A percentile compares a stretch with the other conserved stretches of the same genome.
Evolutionary conservation across 2,113 vertebrate species (phyloP).

Genomic region (Natator depressus): DNA sequence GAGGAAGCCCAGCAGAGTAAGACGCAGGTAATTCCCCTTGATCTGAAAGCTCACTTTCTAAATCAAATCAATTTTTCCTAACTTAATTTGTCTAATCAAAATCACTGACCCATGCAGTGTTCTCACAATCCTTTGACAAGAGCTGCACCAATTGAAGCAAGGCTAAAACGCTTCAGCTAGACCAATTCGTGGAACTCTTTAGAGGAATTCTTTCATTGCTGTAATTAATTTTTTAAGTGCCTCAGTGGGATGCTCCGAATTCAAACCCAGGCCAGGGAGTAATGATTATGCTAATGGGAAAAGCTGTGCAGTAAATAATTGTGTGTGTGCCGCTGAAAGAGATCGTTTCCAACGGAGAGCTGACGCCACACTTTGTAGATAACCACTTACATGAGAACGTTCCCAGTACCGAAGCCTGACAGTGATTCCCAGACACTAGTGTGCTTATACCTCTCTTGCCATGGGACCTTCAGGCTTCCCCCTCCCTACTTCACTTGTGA

Average conservation of each 20-base stretch:
- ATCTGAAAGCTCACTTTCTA: conserved; percentile 52
- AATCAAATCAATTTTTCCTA: conserved; percentile 71
- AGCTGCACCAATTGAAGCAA: conserved; percentile 57
- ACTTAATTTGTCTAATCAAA: conserved; percentile 57
- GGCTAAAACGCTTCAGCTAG: conserved; percentile 65
- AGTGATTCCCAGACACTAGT: accelerated
- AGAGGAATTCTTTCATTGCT: conserved; percentile 69
- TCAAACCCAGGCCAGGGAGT: conserved; percentile 64
- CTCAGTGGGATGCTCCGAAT: conserved; percentile 69
- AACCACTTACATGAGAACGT: conserved; percentile 26
- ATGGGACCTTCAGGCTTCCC: not conserved
- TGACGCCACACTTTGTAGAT: conserved; percentile 10
- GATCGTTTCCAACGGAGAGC: not conserved
- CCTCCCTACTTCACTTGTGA: not conserved
- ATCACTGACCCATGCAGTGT: conserved; percentile 54
- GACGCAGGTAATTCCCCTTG: conserved; percentile 49
- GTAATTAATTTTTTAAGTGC: conserved; percentile 74
- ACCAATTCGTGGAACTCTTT: conserved; percentile 60
- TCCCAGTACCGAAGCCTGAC: not conserved
- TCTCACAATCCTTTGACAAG: conserved; percentile 68
- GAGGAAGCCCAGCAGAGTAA: conserved; percentile 10
- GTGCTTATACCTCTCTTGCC: not conserved
- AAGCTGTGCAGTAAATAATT: conserved; percentile 73
- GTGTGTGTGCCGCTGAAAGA: conserved; percentile 57
- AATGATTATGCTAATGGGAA: conserved; percentile 74